Evolutionary conservation across 2,888 invertebrate genomes (phyloP), one percentile per base, ranked within the genome.

Genomic region (Perizoma flavofasciatum): DNA sequence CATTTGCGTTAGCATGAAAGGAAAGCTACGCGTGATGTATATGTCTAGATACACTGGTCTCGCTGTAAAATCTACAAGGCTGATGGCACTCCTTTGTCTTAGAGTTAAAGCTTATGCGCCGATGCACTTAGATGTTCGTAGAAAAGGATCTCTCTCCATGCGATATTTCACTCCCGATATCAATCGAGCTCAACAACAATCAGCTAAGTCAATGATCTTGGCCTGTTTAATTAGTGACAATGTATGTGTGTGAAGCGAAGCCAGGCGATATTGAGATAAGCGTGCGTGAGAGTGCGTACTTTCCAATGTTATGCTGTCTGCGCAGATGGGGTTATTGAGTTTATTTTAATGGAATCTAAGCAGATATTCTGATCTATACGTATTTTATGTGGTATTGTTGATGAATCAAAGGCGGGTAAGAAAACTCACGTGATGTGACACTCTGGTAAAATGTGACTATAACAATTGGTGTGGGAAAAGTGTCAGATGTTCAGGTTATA

Each of bases 191-290:
- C 50, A 6, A 39, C 39, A 39, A 7, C 39, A 39, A 39, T 50
- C 40, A 55, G 51, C 54, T 52, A 55, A 62, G 61, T 66, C 68
- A 66, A 65, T 66, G 68, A 61, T 65, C 68, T 68, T 62, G 55
- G 64, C 55, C 39, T 37, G 60, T 66, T 66, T 66, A 68, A 68
- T 68, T 66, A 68, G 66, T 53, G 66, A 68, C 66, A 66, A 65
- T 65, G 68, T 68, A 68, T 56, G 66, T 68, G 39, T 39, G 68
- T 68, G 68, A 68, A 68, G 61, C 61, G 55, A 56, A 49, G 57
- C 63, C 49, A 22, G 54, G 32, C 55, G 64, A 66, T 64, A 61
- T 43, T 4, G 43, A 43, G 43, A 43, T 43, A 43, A 43, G 43
- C n/a, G 10, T 43, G 43, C 66, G 66, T 67, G 67, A 59, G 68